phyloP scores from a whole-genome alignment of 2,113 vertebrate species.

The Tenrec ecaudatus region DNA sequence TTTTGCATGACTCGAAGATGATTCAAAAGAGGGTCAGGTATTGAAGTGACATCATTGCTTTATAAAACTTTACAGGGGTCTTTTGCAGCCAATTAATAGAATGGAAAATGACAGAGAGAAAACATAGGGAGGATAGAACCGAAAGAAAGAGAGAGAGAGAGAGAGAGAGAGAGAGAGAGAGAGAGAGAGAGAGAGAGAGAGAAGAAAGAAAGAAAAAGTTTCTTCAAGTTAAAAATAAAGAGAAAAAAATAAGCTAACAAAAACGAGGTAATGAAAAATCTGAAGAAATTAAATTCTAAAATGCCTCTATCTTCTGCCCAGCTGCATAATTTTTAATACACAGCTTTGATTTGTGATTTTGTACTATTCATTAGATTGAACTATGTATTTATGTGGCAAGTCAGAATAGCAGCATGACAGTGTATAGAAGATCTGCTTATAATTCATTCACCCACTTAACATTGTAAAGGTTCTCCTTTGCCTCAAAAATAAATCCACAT shows the following conservation, averaged over 20 bases:
- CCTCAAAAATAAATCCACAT: background rate
- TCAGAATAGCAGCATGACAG: background rate
- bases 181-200: background rate
- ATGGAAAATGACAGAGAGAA: background rate
- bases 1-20: background rate
- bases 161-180: background rate
- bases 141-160: background rate
- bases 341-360: background rate
- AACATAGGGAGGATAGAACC: background rate
- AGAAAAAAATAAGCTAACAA: background rate
- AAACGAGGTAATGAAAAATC: background rate
- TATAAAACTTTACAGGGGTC: background rate
- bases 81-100: background rate
- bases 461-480: background rate
- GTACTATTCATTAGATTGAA: background rate
- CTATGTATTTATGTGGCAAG: background rate
- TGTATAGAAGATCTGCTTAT: background rate
- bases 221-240: background rate
- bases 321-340: background rate
- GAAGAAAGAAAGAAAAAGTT: background rate
- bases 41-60: background rate
- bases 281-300: background rate
- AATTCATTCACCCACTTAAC: background rate
- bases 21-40: background rate
- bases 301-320: background rate